Conservation (phyloP, 30 jellyfish, hydroid and myxozoan species). For the Hydractinia symbiolongicarpus region DNA sequence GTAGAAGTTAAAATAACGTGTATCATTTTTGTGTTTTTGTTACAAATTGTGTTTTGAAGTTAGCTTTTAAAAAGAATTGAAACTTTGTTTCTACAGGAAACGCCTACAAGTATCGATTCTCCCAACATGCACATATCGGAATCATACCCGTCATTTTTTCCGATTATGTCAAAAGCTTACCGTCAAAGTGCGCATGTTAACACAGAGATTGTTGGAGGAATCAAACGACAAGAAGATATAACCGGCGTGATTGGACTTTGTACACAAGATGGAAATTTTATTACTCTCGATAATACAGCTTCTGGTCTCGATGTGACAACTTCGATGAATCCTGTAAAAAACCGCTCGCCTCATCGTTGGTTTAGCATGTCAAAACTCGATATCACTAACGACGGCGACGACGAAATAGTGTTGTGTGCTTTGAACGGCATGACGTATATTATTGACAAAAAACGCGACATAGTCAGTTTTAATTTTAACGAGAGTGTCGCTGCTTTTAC, state of each 20-base stretch:
- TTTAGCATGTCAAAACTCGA: constrained; percentile 61
- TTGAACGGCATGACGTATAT: constrained; percentile 87
- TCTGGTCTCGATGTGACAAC: background rate
- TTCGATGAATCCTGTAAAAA: constrained; percentile 30
- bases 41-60: background rate
- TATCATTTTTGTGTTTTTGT: background rate
- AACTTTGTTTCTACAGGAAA: background rate
- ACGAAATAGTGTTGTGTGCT: constrained; percentile 70
- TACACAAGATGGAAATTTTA: constrained; percentile 71
- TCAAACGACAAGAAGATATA: constrained; percentile 38
- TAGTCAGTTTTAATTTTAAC: constrained; percentile 54
- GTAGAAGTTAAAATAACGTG: too few relatives aligned
- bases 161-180: constrained; percentile 16
- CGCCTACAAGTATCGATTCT: constrained; percentile 14
- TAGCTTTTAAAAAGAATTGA: background rate
- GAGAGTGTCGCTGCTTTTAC: constrained; percentile 79
- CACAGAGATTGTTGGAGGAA: constrained; percentile 72
- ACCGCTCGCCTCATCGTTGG: constrained; percentile 69
- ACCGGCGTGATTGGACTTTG: constrained; percentile 70
- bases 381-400: constrained; percentile 57
- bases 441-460: constrained; percentile 44
- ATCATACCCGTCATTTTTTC: constrained; percentile 33
- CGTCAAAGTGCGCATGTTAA: constrained; percentile 1
- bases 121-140: constrained; percentile 13
- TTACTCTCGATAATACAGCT: constrained; percentile 45